Percentiles rank a stretch among this genome's conserved stretches.
These are phyloP conservation scores for Eospalax fontanierii DNA, from an alignment of 2,797 vertebrate species.

Conservation along the genomic window DNA sequence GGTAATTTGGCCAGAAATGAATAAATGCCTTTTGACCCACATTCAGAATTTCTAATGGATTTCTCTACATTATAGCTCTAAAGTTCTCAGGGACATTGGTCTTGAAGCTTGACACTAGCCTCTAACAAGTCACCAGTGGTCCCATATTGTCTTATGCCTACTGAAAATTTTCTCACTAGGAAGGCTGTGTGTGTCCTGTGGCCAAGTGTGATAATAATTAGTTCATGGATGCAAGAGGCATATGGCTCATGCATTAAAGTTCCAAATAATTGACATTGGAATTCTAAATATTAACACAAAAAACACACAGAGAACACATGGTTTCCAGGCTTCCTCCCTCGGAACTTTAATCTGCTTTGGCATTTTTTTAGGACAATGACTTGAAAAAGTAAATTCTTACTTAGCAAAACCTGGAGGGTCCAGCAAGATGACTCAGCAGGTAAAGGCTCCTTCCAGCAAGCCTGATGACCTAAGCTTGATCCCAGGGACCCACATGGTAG, in stretches of 20 bases:
- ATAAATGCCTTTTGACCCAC: not conserved
- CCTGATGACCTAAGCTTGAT: not conserved
- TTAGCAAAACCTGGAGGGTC: not conserved
- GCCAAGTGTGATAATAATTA: conserved; percentile 76
- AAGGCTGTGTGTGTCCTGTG: not conserved
- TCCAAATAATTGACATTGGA: conserved; percentile 71
- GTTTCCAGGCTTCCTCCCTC: conserved; percentile 60
- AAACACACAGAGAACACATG: conserved; percentile 67
- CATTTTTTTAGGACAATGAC: conserved; percentile 56
- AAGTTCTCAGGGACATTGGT: not conserved
- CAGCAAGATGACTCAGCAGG: not conserved
- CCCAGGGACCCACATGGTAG: not conserved
- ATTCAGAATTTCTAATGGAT: not conserved
- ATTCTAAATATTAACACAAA: conserved; percentile 78
- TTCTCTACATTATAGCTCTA: not conserved
- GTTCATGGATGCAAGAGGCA: not conserved
- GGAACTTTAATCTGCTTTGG: conserved; percentile 65
- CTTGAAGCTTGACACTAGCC: not conserved
- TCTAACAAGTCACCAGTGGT: not conserved
- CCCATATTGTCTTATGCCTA: not conserved
- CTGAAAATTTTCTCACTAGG: not conserved
- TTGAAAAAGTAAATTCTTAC: conserved; percentile 62
- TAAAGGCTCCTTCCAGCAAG: not conserved
- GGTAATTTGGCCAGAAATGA: not conserved
- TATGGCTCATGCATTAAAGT: conserved; percentile 57